These are phyloP conservation scores for Drosophila testacea DNA, from an alignment of 2,888 invertebrate genomes.

Conservation along the genomic window DNA sequence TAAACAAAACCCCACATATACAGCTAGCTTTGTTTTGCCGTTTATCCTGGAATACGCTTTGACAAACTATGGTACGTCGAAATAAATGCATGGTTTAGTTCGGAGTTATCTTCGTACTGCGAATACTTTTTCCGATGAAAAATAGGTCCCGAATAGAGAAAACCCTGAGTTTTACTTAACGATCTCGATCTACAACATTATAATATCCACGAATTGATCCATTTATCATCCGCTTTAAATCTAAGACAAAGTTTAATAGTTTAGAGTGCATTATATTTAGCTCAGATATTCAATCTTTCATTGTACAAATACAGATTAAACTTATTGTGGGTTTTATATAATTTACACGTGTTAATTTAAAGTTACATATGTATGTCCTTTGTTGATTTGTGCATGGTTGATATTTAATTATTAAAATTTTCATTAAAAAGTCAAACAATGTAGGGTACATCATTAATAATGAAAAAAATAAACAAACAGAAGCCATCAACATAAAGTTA, in stretches of 20 bases:
- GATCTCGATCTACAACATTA: too few species aligned
- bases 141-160: too few species aligned
- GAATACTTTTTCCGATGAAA: too few species aligned
- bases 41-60: too few species aligned
- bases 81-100: too few species aligned
- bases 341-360: slow-evolving; percentile 45
- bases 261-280: slow-evolving; percentile 25
- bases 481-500: slow-evolving; percentile 26
- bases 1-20: too few species aligned
- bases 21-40: too few species aligned
- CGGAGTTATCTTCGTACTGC: too few species aligned
- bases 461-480: slow-evolving; percentile 26
- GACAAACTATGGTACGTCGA: too few species aligned
- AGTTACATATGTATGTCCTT: slow-evolving; percentile 34
- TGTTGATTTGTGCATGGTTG: slow-evolving; percentile 31
- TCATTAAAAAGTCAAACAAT: slow-evolving; percentile 70
- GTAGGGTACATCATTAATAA: slow-evolving; percentile 18
- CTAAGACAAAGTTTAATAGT: not conserved
- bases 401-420: slow-evolving; percentile 64
- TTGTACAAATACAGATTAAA: slow-evolving; percentile 13
- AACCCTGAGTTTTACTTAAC: too few species aligned
- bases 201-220: too few species aligned
- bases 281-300: slow-evolving; percentile 12
- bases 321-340: slow-evolving; percentile 40
- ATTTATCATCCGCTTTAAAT: not conserved